A percentile compares a stretch with the other conserved stretches of the same genome.
Evolutionary conservation across 2,797 vertebrate species (phyloP).

Genomic region (Poeciliopsis presidionis): DNA sequence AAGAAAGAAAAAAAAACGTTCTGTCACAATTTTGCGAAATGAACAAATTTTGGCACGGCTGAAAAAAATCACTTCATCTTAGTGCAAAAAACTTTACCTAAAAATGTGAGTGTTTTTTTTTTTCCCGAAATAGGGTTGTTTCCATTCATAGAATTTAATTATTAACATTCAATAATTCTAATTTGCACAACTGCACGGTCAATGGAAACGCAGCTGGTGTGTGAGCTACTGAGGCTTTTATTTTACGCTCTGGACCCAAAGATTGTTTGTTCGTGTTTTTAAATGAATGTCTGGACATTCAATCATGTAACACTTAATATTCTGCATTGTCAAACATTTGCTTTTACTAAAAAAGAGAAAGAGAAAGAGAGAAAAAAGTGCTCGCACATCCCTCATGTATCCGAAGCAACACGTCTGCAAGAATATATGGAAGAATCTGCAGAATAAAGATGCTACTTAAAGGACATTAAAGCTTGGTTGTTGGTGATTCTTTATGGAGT

Average conservation of each 20-base stretch:
- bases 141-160: no score
- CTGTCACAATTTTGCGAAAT: no score
- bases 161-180: no score
- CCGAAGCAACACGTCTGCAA: conserved; percentile 35
- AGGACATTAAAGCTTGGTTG: not conserved
- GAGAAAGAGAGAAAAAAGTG: conserved; percentile 12
- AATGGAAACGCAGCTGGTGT: no score
- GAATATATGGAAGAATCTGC: conserved; percentile 33
- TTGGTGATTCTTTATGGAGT: conserved; percentile 25
- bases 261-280: conserved; percentile 51
- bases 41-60: no score
- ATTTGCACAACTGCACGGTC: no score
- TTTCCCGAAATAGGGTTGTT: no score
- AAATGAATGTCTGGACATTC: conserved; percentile 58
- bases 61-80: no score
- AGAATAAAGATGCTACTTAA: conserved; percentile 56
- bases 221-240: conserved; percentile 15
- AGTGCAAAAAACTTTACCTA: no score
- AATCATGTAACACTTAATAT: conserved; percentile 22
- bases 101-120: no score
- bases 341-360: conserved; percentile 30
- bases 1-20: no score
- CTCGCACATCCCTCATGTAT: conserved; percentile 30
- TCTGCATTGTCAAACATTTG: conserved; percentile 26
- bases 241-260: conserved; percentile 68